These are phyloP conservation scores for Blastobasis adustella DNA, from an alignment of 2,888 invertebrate genomes.

Conservation along the genomic window DNA sequence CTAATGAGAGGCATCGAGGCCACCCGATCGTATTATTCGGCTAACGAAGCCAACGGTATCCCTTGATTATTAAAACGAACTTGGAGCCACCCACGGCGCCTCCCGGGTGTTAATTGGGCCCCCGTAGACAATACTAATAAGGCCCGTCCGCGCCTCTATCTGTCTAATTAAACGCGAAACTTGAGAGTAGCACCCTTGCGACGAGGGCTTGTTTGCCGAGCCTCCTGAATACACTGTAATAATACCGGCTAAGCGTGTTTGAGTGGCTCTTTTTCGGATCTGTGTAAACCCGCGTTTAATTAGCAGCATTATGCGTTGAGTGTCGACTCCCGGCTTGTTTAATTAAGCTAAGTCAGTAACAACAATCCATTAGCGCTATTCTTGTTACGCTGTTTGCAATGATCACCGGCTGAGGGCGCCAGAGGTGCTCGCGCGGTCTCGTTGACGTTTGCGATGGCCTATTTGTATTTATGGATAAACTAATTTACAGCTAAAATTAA, in stretches of 20 bases:
- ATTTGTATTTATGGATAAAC: conserved; percentile 12
- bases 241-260: conserved; percentile 74
- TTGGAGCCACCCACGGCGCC: conserved; percentile 64
- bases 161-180: conserved; percentile 75
- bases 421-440: background rate
- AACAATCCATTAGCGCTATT: conserved; percentile 54
- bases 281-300: conserved; percentile 72
- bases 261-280: conserved; percentile 73
- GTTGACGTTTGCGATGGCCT: conserved; percentile 26
- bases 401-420: conserved; percentile 12
- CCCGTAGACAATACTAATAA: conserved; percentile 76
- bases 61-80: conserved; percentile 73
- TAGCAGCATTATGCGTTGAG: conserved; percentile 72
- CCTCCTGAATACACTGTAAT: conserved; percentile 55
- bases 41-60: conserved; percentile 69
- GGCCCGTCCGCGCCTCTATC: conserved; percentile 73
- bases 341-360: conserved; percentile 73
- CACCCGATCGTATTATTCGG: conserved; percentile 66
- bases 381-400: conserved; percentile 45
- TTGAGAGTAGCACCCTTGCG: conserved; percentile 72
- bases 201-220: conserved; percentile 68
- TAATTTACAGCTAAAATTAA: too few species aligned
- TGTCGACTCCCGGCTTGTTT: conserved; percentile 67
- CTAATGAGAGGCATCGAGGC: conserved; percentile 29
- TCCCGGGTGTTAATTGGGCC: conserved; percentile 73